These are phyloP conservation scores for Automeris io DNA, from an alignment of 2,888 invertebrate genomes.

Conservation along the genomic window DNA sequence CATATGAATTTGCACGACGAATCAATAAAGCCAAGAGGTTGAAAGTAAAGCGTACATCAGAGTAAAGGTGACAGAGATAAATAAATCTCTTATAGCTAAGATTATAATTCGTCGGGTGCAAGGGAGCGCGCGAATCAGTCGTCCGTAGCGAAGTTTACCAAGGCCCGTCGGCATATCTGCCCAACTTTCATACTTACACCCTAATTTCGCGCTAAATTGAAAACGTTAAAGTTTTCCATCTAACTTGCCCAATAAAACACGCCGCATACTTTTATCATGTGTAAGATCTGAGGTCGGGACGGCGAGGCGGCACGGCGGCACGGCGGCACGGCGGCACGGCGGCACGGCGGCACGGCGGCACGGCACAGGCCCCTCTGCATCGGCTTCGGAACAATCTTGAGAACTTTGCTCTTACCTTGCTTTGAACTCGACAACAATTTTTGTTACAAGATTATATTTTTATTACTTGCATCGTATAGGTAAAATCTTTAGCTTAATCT, in stretches of 20 bases:
- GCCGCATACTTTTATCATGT: slow-evolving; percentile 9
- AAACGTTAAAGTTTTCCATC: slow-evolving; percentile 30
- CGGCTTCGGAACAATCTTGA: too few relatives aligned
- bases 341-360: too few relatives aligned
- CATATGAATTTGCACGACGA: too few relatives aligned
- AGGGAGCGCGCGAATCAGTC: slow-evolving; percentile 3
- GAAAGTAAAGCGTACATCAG: not conserved
- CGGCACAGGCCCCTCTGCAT: too few relatives aligned
- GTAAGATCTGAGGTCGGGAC: slow-evolving; percentile 5
- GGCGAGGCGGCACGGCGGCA: not conserved
- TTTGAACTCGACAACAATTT: too few relatives aligned
- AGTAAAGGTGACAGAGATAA: not conserved
- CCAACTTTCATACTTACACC: slow-evolving; percentile 21
- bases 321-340: too few relatives aligned
- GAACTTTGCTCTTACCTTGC: too few relatives aligned
- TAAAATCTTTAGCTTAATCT: too few relatives aligned
- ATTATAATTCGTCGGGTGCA: too few relatives aligned
- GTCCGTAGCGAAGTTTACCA: not conserved
- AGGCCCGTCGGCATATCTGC: slow-evolving; percentile 6
- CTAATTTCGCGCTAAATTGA: slow-evolving; percentile 37
- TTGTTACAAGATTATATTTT: too few relatives aligned
- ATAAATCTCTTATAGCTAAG: not conserved
- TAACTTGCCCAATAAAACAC: slow-evolving; percentile 36
- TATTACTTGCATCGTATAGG: too few relatives aligned
- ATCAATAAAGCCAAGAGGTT: too few relatives aligned